These are phyloP conservation scores for Nerophis ophidion DNA, from an alignment of 2,113 vertebrate species.

Conservation along the genomic window DNA sequence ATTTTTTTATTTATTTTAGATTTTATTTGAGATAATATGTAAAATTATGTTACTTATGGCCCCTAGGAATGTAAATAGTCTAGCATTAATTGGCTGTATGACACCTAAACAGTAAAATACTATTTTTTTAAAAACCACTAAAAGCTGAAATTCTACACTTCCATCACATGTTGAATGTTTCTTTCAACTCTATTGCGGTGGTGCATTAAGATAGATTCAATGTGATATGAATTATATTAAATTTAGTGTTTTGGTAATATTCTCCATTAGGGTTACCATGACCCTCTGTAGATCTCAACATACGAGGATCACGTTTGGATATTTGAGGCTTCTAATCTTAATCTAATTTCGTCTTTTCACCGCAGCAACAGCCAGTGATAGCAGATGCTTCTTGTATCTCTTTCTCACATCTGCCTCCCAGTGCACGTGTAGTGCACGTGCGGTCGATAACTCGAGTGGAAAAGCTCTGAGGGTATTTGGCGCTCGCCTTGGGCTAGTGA, in stretches of 20 bases:
- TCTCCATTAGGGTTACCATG: neutral
- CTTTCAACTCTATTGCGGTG: too few relatives aligned
- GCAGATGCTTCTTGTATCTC: constrained; percentile 14
- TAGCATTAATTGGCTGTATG: too few relatives aligned
- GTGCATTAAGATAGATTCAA: neutral
- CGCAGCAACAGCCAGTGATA: neutral
- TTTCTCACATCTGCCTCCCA: constrained; percentile 1
- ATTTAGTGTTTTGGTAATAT: neutral
- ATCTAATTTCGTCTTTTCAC: neutral
- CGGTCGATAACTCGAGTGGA: constrained; percentile 1
- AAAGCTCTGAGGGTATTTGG: constrained; percentile 17
- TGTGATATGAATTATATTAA: neutral
- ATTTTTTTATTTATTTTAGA: too few relatives aligned
- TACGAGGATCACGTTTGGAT: neutral
- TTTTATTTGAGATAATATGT: too few relatives aligned
- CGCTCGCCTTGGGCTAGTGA: constrained; percentile 4
- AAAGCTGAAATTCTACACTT: too few relatives aligned
- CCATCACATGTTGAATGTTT: too few relatives aligned
- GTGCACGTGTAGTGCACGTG: constrained; percentile 6
- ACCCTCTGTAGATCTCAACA: neutral
- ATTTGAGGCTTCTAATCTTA: neutral
- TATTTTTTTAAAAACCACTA: too few relatives aligned
- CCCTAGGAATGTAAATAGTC: too few relatives aligned
- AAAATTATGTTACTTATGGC: too few relatives aligned
- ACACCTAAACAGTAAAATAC: too few relatives aligned